Conservation (phyloP, 1,140 invertebrate genomes). For the Brachionus rubens region DNA sequence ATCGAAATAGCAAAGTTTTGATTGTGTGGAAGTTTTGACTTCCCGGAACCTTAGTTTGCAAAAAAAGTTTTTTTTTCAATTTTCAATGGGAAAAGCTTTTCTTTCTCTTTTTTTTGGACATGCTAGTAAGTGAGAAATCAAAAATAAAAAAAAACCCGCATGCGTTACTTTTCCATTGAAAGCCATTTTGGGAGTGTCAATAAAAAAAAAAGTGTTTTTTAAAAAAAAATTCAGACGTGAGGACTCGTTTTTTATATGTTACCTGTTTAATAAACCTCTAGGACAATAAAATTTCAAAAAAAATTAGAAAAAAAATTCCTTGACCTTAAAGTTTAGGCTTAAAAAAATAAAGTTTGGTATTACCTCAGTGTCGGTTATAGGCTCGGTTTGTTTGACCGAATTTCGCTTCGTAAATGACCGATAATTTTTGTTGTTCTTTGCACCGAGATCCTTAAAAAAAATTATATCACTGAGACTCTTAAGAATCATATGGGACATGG, state of each 20-base stretch:
- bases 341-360: background rate
- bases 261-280: slow-evolving; percentile 43
- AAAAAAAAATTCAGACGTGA: too few species aligned
- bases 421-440: slow-evolving; percentile 1
- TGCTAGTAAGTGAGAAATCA: too few species aligned
- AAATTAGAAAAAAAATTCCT: background rate
- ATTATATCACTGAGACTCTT: slow-evolving; percentile 25
- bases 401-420: background rate
- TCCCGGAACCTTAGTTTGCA: too few species aligned
- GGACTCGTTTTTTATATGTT: background rate
- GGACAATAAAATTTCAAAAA: background rate
- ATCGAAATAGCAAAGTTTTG: too few species aligned
- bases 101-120: too few species aligned
- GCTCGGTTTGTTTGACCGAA: background rate
- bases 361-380: slow-evolving; percentile 21
- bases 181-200: too few species aligned
- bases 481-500: too few species aligned
- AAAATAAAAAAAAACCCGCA: background rate
- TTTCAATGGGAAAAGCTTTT: slow-evolving; percentile 13
- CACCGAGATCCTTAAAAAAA: background rate
- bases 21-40: too few species aligned
- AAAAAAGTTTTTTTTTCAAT: background rate
- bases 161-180: too few species aligned
- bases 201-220: too few species aligned
- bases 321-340: background rate